Percentiles rank a stretch among this genome's conserved stretches.
Evolutionary conservation across 2,113 vertebrate species (phyloP).

Genomic region (Alethe castanea): DNA sequence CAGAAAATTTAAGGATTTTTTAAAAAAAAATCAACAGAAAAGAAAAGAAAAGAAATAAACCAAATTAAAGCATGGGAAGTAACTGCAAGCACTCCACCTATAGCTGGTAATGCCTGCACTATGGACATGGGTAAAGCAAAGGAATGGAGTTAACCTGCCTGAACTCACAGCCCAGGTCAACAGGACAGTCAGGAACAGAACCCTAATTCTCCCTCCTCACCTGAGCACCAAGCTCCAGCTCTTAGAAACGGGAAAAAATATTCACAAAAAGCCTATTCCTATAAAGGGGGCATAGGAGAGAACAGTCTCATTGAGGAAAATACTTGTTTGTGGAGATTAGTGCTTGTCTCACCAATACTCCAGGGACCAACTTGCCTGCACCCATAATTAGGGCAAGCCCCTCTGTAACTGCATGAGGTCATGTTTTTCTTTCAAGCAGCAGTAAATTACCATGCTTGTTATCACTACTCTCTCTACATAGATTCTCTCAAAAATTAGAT

Average conservation of each 20-base stretch:
- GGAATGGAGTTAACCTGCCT: not conserved
- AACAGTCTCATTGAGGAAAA: not conserved
- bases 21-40: not conserved
- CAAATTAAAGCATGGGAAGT: not conserved
- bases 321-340: not conserved
- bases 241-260: not conserved
- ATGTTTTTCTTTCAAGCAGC: constrained; percentile 32
- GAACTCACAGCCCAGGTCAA: not conserved
- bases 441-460: constrained; percentile 42
- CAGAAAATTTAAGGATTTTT: not conserved
- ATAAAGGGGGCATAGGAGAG: not conserved
- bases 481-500: constrained; percentile 26
- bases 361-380: constrained; percentile 17
- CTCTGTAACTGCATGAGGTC: constrained; percentile 37
- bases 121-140: not conserved
- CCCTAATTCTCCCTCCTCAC: not conserved
- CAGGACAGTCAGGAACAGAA: not conserved
- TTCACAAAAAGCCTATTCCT: not conserved
- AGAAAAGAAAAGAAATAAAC: not conserved
- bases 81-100: not conserved
- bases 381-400: constrained; percentile 44
- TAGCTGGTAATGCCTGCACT: not conserved
- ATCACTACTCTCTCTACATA: not conserved
- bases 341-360: constrained; percentile 14
- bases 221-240: not conserved